Base-by-base conservation (phyloP, 2,113 vertebrate genomes). In the Chaetodon auriga region DNA sequence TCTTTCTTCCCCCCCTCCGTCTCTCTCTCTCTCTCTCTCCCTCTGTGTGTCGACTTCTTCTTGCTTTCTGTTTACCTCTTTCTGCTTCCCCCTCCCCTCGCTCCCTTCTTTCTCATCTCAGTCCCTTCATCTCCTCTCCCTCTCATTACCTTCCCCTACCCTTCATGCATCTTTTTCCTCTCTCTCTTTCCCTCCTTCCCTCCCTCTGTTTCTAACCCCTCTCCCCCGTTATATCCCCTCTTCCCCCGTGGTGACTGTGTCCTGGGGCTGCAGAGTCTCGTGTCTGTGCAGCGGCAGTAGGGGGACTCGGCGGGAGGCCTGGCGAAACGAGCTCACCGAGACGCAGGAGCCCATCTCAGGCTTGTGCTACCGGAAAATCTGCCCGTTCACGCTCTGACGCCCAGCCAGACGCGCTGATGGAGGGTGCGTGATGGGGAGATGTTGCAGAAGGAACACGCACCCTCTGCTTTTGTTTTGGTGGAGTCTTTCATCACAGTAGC, bases 321-420 rank as follows among this genome's bases (percentile, higher is more conserved):
- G 86, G 92, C 95, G 92, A 95, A 96, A 96, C 93, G 92, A 96
- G 95, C 93, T 90, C 81, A 90, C 95, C 95, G 90, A 95, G 95
- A 96, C 92, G 93, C 90, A 88, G 96, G 92, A 95, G 94, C 95
- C 95, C 95, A 96, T 97, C 96, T 97, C 96, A 96, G 94, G 96
- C 96, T 97, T 94, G 93, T 89, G 96, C 96, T 97, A 97, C 96
- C 95, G 65, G 96, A 97, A 97, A 98, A 98, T 98, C 96, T 96
- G 95, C 95, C 96, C 95, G 94, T 98, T 97, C 97, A 96, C 96
- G 96, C 96, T 97, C 96, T 92, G 94, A 75, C 84, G 95, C 95
- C 92, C 86, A 35, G 94, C 90, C 87, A 93, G 93, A 92, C 92
- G 87, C 84, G 89, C 90, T 91, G 94, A 92, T 85, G 94, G 93